phyloP scores from a whole-genome alignment of 1,140 invertebrate genomes.

The Drosophila kanapiae region DNA sequence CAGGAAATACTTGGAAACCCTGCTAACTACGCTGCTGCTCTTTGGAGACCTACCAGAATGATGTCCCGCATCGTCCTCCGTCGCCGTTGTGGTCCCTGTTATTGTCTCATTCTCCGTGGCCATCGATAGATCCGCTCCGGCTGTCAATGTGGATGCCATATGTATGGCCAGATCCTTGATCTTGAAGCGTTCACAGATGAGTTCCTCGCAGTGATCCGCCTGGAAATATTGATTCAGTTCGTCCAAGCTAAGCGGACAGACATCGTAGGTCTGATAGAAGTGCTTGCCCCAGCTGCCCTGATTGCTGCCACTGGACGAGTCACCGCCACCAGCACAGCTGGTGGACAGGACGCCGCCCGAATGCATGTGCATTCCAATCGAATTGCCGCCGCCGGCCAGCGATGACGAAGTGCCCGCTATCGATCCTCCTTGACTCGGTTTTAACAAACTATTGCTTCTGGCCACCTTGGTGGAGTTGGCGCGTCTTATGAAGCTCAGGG shows the following conservation, averaged over 20 bases:
- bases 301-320: slow-evolving; percentile 67
- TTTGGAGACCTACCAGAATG: slow-evolving; percentile 77
- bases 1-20: slow-evolving; percentile 23
- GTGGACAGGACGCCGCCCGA: slow-evolving; percentile 24
- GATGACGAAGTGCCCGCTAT: not conserved
- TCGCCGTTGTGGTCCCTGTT: slow-evolving; percentile 15
- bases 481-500: slow-evolving; percentile 88
- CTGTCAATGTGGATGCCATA: slow-evolving; percentile 26
- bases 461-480: slow-evolving; percentile 90
- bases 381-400: slow-evolving; percentile 24
- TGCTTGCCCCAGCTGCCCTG: slow-evolving; percentile 86
- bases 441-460: slow-evolving; percentile 88
- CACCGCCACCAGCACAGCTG: slow-evolving; percentile 66
- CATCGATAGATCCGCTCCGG: slow-evolving; percentile 29
- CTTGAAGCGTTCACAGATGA: slow-evolving; percentile 82
- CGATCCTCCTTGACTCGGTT: slow-evolving; percentile 80
- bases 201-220: slow-evolving; percentile 76
- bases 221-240: slow-evolving; percentile 79
- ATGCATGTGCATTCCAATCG: slow-evolving; percentile 61
- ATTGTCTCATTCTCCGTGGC: slow-evolving; percentile 30
- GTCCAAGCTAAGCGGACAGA: slow-evolving; percentile 74
- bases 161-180: slow-evolving; percentile 70
- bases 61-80: slow-evolving; percentile 84
- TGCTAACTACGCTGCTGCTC: not conserved
- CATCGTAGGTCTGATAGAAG: slow-evolving; percentile 76